A percentile compares a stretch with the other conserved stretches of the same genome.
phyloP scores from a whole-genome alignment of 2,888 invertebrate species.

The Osmoderma eremita region DNA sequence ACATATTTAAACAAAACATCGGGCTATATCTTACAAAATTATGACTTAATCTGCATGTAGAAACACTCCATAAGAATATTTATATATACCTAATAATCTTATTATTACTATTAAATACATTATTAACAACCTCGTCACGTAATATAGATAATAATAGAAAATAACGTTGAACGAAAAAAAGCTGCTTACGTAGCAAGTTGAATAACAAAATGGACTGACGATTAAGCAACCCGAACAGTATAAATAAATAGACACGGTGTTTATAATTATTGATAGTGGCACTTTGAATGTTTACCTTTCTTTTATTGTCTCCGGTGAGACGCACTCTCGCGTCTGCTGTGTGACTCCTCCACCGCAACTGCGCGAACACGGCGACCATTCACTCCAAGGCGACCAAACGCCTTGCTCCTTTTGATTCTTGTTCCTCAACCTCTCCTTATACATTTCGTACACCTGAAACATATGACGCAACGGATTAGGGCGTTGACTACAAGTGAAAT shows the following conservation, averaged over 20 bases:
- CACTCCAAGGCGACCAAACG: constrained; percentile 77
- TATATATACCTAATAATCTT: too few relatives aligned
- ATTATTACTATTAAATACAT: too few relatives aligned
- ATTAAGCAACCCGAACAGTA: too few relatives aligned
- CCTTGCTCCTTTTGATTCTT: constrained; percentile 58
- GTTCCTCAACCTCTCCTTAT: constrained; percentile 57
- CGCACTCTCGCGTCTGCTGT: constrained; percentile 76
- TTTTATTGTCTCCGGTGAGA: constrained; percentile 53
- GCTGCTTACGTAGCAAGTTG: too few relatives aligned
- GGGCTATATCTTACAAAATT: too few relatives aligned
- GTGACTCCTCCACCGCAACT: constrained; percentile 81
- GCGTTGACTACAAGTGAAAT: constrained; percentile 14
- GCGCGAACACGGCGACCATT: constrained; percentile 80
- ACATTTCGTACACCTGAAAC: constrained; percentile 60
- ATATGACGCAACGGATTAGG: constrained; percentile 10
- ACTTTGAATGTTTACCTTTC: constrained; percentile 40
- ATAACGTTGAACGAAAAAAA: too few relatives aligned
- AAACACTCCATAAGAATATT: too few relatives aligned
- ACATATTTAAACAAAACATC: too few relatives aligned
- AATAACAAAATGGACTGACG: too few relatives aligned
- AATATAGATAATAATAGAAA: too few relatives aligned
- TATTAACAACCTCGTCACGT: too few relatives aligned
- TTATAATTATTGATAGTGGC: constrained; percentile 16
- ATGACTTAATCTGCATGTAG: too few relatives aligned
- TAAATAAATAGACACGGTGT: constrained; percentile 21